Conservation (phyloP, 1,140 invertebrate genomes). For the Myzus persicae region DNA sequence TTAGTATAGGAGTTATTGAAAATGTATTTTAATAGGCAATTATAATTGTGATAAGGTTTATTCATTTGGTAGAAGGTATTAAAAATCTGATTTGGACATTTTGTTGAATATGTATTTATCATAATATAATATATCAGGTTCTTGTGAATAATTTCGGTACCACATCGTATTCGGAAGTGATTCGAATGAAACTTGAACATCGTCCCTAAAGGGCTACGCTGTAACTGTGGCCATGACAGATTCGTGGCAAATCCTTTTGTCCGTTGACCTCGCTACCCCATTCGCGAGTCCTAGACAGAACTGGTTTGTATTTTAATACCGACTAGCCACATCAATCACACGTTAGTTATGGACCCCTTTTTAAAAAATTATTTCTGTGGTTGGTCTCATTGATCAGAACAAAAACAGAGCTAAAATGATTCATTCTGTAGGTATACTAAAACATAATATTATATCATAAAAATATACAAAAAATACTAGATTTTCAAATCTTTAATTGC, state of each 20-base stretch:
- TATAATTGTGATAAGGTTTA: background rate
- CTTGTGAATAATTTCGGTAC: background rate
- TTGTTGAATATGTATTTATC: background rate
- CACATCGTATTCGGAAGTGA: background rate
- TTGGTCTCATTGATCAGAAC: background rate
- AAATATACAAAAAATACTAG: background rate
- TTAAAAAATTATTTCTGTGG: constrained; percentile 11
- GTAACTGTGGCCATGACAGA: background rate
- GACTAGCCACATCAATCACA: constrained; percentile 33
- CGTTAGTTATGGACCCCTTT: background rate
- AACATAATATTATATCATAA: background rate
- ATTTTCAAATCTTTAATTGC: background rate
- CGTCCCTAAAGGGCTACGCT: background rate
- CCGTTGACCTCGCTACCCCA: background rate
- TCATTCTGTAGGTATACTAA: background rate
- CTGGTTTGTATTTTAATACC: constrained; percentile 42
- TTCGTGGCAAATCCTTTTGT: constrained; percentile 26
- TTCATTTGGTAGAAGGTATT: background rate
- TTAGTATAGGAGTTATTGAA: background rate
- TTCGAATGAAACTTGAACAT: too few species aligned
- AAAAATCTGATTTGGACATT: background rate
- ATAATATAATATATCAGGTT: background rate
- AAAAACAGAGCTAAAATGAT: background rate
- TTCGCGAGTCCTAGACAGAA: background rate
- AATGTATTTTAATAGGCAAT: too few species aligned